Conservation (phyloP, 2,888 invertebrate genomes). For the Tetrapedia diversipes region DNA sequence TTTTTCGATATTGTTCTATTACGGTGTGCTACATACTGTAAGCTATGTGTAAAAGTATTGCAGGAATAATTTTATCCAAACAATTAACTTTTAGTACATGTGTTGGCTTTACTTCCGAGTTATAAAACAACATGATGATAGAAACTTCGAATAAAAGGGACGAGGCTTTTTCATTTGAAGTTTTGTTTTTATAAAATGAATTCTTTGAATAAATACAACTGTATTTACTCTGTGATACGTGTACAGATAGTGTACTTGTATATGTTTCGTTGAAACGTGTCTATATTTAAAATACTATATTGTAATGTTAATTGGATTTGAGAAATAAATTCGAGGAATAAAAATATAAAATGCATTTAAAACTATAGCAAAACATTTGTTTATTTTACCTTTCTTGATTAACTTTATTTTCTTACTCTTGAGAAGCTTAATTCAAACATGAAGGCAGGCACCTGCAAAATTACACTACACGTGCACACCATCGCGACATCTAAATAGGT, state of each 20-base stretch:
- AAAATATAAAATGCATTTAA: conserved; percentile 8
- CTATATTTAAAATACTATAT: conserved; percentile 41
- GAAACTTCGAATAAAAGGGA: background rate
- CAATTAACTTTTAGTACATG: background rate
- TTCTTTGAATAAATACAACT: conserved; percentile 39
- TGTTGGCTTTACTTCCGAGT: background rate
- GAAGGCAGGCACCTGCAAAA: background rate
- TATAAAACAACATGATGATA: background rate
- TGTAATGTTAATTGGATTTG: conserved; percentile 49
- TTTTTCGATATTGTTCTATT: background rate
- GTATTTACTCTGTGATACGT: conserved; percentile 57
- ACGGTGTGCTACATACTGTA: background rate
- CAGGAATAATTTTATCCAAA: background rate
- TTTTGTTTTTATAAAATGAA: conserved; percentile 5
- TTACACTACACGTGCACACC: background rate
- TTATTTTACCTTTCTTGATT: background rate
- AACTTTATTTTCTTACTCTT: background rate
- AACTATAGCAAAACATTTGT: background rate
- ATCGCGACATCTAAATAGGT: background rate
- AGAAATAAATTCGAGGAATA: conserved; percentile 48
- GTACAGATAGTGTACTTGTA: conserved; percentile 40
- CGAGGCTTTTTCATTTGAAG: conserved; percentile 5
- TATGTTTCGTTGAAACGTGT: conserved; percentile 43
- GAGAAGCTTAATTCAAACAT: background rate
- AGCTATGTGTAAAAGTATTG: background rate